Evolutionary conservation across 2,888 invertebrate species (phyloP).

Genomic region (Diplazon laetatorius): DNA sequence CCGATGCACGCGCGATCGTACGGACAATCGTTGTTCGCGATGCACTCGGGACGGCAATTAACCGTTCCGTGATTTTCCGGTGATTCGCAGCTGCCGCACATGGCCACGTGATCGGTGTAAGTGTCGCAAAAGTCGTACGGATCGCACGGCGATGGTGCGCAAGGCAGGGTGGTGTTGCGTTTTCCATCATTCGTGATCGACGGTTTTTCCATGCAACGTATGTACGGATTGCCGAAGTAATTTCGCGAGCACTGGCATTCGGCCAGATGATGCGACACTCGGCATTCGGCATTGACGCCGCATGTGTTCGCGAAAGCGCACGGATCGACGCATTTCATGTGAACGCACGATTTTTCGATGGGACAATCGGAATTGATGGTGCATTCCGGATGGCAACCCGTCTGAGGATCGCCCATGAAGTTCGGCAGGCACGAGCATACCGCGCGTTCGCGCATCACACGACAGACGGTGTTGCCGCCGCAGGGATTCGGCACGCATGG

Average conservation of each 20-base stretch:
- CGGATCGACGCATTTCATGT: constrained; percentile 89
- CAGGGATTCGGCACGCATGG: constrained; percentile 91
- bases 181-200: constrained; percentile 67
- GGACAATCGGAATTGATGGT: constrained; percentile 92
- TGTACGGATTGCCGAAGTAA: constrained; percentile 91
- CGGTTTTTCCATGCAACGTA: constrained; percentile 87
- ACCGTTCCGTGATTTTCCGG: constrained; percentile 88
- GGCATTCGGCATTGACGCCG: constrained; percentile 91
- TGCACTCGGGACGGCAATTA: constrained; percentile 91
- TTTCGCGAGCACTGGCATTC: constrained; percentile 91
- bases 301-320: constrained; percentile 89
- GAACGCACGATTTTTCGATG: constrained; percentile 89
- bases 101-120: constrained; percentile 89
- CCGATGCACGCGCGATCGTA: constrained; percentile 89
- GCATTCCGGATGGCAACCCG: constrained; percentile 91
- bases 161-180: constrained; percentile 87
- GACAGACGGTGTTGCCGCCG: constrained; percentile 91
- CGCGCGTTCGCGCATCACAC: constrained; percentile 87
- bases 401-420: constrained; percentile 90
- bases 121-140: constrained; percentile 87
- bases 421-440: constrained; percentile 91
- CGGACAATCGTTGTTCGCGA: constrained; percentile 91
- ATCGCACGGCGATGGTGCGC: constrained; percentile 91
- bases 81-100: constrained; percentile 90
- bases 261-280: constrained; percentile 92